These are phyloP conservation scores for Distichodus sexfasciatus DNA, from an alignment of 2,797 vertebrate genomes.

Conservation along the genomic window DNA sequence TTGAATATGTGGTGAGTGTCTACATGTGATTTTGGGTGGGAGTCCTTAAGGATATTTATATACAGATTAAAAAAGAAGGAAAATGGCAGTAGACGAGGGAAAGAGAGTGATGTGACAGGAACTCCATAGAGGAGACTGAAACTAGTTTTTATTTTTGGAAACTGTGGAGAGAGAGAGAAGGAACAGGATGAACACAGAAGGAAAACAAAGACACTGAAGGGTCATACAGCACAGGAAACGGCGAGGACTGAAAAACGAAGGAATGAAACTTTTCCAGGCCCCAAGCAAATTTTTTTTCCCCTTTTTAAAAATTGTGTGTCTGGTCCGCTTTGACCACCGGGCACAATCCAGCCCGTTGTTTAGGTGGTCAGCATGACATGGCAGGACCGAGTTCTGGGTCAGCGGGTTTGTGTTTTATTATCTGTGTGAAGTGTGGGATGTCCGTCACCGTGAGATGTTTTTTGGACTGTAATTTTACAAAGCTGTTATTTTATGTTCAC, in stretches of 20 bases:
- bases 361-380: not conserved
- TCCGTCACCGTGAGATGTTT: not conserved
- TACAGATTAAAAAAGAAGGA: no score
- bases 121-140: no score
- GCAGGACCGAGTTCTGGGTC: not conserved
- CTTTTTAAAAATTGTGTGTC: not conserved
- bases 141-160: not conserved
- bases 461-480: not conserved
- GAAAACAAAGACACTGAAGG: slow-evolving; percentile 52
- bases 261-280: slow-evolving; percentile 41
- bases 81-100: no score
- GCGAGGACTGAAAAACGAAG: slow-evolving; percentile 39
- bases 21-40: no score
- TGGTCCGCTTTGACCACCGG: not conserved
- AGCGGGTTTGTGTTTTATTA: slow-evolving; percentile 6
- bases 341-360: not conserved
- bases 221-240: slow-evolving; percentile 61
- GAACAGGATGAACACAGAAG: slow-evolving; percentile 43
- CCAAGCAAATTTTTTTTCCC: slow-evolving; percentile 5
- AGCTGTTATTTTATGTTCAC: not conserved
- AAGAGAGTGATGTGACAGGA: not conserved
- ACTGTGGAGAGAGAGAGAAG: slow-evolving; percentile 47
- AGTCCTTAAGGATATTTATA: no score
- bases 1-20: no score
- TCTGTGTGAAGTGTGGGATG: not conserved